A percentile compares a stretch with the other conserved stretches of the same genome.
Evolutionary conservation across 1,140 invertebrate genomes (phyloP).

Genomic region (Conus ventricosus): DNA sequence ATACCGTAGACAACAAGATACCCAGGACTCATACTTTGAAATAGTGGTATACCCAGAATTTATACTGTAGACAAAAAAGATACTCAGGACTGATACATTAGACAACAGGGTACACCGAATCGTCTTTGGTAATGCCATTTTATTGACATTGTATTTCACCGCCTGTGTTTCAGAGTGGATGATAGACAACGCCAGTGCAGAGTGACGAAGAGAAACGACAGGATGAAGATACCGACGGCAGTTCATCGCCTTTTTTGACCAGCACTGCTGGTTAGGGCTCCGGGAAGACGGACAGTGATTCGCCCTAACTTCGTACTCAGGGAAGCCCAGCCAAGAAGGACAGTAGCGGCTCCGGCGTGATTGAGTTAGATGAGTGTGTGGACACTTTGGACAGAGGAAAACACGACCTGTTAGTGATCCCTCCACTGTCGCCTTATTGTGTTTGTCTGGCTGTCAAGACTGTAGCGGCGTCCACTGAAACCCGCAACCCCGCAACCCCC

Average conservation of each 20-base stretch:
- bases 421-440: neutral
- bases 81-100: too few species aligned
- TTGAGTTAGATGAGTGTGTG: slow-evolving; percentile 14
- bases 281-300: neutral
- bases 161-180: neutral
- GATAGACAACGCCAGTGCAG: neutral
- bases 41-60: too few species aligned
- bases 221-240: neutral
- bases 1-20: too few species aligned
- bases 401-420: neutral
- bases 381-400: neutral
- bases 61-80: too few species aligned
- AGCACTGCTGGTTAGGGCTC: neutral
- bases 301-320: neutral
- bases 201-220: neutral
- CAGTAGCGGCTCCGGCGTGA: neutral
- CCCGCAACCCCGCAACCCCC: neutral
- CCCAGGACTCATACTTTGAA: too few species aligned
- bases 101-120: too few species aligned
- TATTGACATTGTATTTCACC: neutral
- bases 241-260: neutral
- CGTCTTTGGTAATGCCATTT: too few species aligned
- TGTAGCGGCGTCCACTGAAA: neutral
- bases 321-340: neutral
- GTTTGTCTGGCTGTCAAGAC: slow-evolving; percentile 23